Conservation (phyloP, 1,140 invertebrate species). For the Drosophila sturtevanti region DNA sequence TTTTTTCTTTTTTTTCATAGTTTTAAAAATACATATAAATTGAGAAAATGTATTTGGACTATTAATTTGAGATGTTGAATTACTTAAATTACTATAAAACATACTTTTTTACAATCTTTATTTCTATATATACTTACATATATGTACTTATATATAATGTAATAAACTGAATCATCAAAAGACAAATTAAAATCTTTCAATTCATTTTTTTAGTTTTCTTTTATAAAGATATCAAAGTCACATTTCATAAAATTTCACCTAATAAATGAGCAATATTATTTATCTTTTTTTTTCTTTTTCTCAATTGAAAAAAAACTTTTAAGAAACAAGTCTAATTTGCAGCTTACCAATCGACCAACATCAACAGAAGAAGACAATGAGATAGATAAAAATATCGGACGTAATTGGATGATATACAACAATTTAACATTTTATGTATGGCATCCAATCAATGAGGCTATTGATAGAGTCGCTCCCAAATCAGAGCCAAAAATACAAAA, state of each 20-base stretch:
- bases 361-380: constrained; percentile 16
- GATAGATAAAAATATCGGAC: constrained; percentile 59
- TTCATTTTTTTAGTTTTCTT: constrained; percentile 39
- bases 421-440: constrained; percentile 43
- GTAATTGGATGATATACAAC: constrained; percentile 78
- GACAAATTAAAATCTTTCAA: too few relatives aligned
- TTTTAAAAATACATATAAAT: too few relatives aligned
- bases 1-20: too few relatives aligned
- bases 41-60: too few relatives aligned
- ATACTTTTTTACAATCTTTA: too few relatives aligned
- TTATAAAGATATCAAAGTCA: constrained; percentile 49
- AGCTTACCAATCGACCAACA: constrained; percentile 26
- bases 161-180: too few relatives aligned
- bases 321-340: constrained; percentile 61
- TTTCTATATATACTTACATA: too few relatives aligned
- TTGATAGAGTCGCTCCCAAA: constrained; percentile 63
- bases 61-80: too few relatives aligned
- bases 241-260: constrained; percentile 11
- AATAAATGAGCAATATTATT: constrained; percentile 48
- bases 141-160: too few relatives aligned
- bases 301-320: constrained; percentile 71
- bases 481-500: constrained; percentile 32
- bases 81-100: too few relatives aligned
- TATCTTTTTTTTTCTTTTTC: constrained; percentile 31
- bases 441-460: constrained; percentile 69